Evolutionary conservation across 2,888 invertebrate species (phyloP).

Genomic region (Cephonodes hylas): DNA sequence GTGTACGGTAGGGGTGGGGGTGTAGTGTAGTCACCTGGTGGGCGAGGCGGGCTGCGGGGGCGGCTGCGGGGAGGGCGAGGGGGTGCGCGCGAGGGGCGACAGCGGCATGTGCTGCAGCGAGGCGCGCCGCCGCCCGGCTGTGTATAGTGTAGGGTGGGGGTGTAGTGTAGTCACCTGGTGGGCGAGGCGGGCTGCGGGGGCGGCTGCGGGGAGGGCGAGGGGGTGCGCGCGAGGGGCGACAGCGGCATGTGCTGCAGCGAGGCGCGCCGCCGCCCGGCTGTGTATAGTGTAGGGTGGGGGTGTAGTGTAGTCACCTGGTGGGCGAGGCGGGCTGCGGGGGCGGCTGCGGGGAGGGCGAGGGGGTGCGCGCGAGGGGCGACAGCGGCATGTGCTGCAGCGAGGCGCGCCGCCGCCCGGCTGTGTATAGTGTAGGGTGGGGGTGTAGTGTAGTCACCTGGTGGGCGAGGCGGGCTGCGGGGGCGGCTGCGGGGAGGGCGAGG

Average conservation of each 20-base stretch:
- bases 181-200: slow-evolving; percentile 94
- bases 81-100: slow-evolving; percentile 96
- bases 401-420: too few species aligned
- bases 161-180: too few species aligned
- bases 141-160: too few species aligned
- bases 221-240: slow-evolving; percentile 96
- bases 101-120: slow-evolving; percentile 93
- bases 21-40: too few species aligned
- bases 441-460: too few species aligned
- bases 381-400: slow-evolving; percentile 93
- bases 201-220: slow-evolving; percentile 96
- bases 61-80: slow-evolving; percentile 96
- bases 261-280: too few species aligned
- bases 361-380: slow-evolving; percentile 96
- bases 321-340: slow-evolving; percentile 94
- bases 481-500: slow-evolving; percentile 96
- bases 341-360: slow-evolving; percentile 96
- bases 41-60: slow-evolving; percentile 94
- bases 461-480: slow-evolving; percentile 94
- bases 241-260: slow-evolving; percentile 93
- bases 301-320: too few species aligned
- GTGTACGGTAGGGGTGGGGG: too few species aligned
- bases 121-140: too few species aligned
- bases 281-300: too few species aligned
- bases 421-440: too few species aligned